Evolutionary conservation across 2,797 vertebrate species (phyloP), one percentile per base, ranked within the genome.

Genomic region (Momotus momota): DNA sequence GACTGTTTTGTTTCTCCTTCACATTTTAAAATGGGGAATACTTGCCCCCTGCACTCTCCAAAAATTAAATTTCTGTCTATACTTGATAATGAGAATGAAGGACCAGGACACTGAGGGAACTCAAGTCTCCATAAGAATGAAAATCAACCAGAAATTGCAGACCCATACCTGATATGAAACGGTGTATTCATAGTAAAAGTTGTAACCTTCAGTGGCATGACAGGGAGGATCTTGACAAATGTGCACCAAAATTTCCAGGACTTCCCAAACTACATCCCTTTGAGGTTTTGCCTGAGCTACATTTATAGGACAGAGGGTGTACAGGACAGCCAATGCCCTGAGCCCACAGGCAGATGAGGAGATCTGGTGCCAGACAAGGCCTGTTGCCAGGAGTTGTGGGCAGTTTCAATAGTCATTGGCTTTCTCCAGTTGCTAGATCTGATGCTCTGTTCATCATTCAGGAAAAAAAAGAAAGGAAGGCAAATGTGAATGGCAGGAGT

Each of bases 311-410:
- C 15, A 74, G 27, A 67, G 31, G 2, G 3, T 26, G 6, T 49
- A 14, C 16, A 58, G 35, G 10, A 12, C 3, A 14, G 29, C 6
- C 3, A 12, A 18, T 0, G 6, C 8, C 14, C 23, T 31, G 17
- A 72, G 9, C 8, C 2, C 11, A 14, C 45, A 43, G 46, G 17
- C 16, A 5, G 1, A 4, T 29, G 21, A 70, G 52, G 33, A 61
- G 3, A 8, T 38, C 31, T 48, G 22, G 26, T 62, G 25, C 10
- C 6, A 46, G 20, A 57, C 52, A 48, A 81, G 25, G 13, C 29
- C 17, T 67, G 54, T 27, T 86, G 27, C 31, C 29, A 65, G 64
- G 27, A 52, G 35, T 19, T 45, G 18, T 58, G 29, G 12, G 25
- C 31, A 33, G 41, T 27, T 26, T 21, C 31, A 6, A 12, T 7